Conservation (phyloP, 2,113 vertebrate species). For the Protobothrops flavoviridis region DNA sequence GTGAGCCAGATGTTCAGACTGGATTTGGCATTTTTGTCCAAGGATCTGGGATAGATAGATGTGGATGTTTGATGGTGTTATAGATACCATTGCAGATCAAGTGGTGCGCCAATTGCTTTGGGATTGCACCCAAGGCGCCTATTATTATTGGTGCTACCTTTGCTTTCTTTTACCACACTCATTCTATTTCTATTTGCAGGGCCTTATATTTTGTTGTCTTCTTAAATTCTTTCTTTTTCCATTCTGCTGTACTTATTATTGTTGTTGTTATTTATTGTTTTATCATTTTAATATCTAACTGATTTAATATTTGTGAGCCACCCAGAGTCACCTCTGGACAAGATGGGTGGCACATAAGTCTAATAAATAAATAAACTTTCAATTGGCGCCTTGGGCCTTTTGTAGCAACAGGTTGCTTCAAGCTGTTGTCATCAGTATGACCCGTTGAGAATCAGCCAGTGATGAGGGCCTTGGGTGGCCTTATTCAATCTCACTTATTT, state of each 20-base stretch:
- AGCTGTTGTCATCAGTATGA: background rate
- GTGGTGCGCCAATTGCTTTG: background rate
- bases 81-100: background rate
- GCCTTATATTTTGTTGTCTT: background rate
- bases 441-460: background rate
- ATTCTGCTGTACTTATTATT: background rate
- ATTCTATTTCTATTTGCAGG: background rate
- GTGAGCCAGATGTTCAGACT: background rate
- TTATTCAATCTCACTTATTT: background rate
- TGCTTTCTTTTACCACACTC: background rate
- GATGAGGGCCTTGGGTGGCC: background rate
- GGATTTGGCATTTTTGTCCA: background rate
- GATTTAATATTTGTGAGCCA: background rate
- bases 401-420: background rate
- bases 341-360: background rate
- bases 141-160: background rate
- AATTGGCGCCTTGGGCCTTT: background rate
- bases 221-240: background rate
- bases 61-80: background rate
- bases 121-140: background rate
- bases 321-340: background rate
- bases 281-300: background rate
- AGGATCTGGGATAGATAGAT: background rate
- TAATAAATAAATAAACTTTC: background rate
- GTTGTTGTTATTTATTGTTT: background rate